Percentiles rank a stretch among this genome's conserved stretches.
These are phyloP conservation scores for Liasis olivaceus DNA, from an alignment of 2,797 vertebrate genomes.

Conservation along the genomic window DNA sequence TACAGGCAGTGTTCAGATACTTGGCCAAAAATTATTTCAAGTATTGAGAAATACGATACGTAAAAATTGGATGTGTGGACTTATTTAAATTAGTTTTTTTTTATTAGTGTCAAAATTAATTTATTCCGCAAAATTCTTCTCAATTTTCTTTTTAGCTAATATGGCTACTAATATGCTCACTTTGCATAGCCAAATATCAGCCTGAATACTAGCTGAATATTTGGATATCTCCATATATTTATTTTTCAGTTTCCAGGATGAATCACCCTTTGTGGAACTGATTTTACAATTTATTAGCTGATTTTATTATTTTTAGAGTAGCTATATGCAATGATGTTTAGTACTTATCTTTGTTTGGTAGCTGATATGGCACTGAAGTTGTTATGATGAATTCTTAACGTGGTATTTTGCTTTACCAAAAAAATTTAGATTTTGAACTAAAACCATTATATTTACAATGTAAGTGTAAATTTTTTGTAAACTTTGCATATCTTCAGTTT, in stretches of 20 bases:
- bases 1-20: conserved; percentile 37
- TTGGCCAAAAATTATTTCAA: conserved; percentile 32
- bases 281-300: not conserved
- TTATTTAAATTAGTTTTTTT: not conserved
- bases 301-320: not conserved
- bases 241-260: not conserved
- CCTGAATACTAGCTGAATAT: not conserved
- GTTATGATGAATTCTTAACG: not conserved
- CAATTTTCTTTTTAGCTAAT: not conserved
- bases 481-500: not conserved
- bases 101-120: not conserved
- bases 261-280: not conserved
- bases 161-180: not conserved
- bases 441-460: not conserved
- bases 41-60: conserved; percentile 14
- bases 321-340: not conserved
- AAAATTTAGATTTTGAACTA: not conserved
- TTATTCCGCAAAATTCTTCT: not conserved
- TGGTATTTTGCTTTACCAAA: not conserved
- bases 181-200: not conserved
- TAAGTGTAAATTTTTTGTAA: not conserved
- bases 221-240: not conserved
- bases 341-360: not conserved
- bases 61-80: not conserved
- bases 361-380: not conserved